Conservation (phyloP, 2,888 invertebrate species). For the Amorpha juglandis region DNA sequence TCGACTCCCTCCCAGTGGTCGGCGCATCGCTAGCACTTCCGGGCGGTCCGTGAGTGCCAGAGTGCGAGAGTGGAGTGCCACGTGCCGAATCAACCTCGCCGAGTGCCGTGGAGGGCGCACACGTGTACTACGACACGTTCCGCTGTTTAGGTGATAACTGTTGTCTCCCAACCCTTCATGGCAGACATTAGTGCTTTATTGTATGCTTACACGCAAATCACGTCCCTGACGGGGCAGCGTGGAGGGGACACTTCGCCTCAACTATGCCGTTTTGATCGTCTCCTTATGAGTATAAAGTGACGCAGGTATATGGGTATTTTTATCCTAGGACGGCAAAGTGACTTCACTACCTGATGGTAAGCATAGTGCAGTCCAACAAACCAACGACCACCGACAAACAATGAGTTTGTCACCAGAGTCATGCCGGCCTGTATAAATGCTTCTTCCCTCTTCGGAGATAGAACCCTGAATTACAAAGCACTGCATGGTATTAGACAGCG, state of each 20-base stretch:
- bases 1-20: not conserved
- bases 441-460: too few species aligned
- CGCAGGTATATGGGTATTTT: too few species aligned
- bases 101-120: constrained; percentile 13
- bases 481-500: too few species aligned
- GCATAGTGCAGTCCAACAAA: too few species aligned
- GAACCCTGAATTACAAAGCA: too few species aligned
- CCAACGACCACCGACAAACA: too few species aligned
- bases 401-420: too few species aligned
- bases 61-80: constrained; percentile 39
- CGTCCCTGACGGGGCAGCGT: not conserved
- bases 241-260: too few species aligned
- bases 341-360: too few species aligned
- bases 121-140: constrained; percentile 26
- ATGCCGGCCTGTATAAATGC: too few species aligned
- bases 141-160: constrained; percentile 20
- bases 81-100: constrained; percentile 61
- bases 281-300: too few species aligned
- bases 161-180: constrained; percentile 22
- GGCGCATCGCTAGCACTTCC: constrained; percentile 30
- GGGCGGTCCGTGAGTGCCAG: constrained; percentile 26
- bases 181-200: not conserved
- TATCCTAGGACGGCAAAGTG: too few species aligned
- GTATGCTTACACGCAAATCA: not conserved
- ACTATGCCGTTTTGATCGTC: not conserved